These are phyloP conservation scores for roundworm (Caenorhabditis elegans) DNA, from an alignment of 1,140 invertebrate genomes.

Conservation along the genomic window WBcel235 BX284606.5:10183001-10183500, in stretches of 20 bases:
- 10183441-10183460: conserved; percentile 63
- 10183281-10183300: not conserved
- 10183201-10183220: conserved; percentile 46
- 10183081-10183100: not conserved
- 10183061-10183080: not conserved
- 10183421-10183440: conserved; percentile 59
- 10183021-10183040: too few species aligned
- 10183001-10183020: not conserved
- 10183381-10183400: conserved; percentile 50
- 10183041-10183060: not conserved
- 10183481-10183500: conserved; percentile 63
- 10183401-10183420: conserved; percentile 54
- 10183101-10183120: not conserved
- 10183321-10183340: conserved; percentile 39
- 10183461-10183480: conserved; percentile 59
- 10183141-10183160: conserved; percentile 65
- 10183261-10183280: not conserved
- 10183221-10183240: conserved; percentile 40
- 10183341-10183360: conserved; percentile 26
- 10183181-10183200: conserved; percentile 51
- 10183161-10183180: conserved; percentile 57
- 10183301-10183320: conserved; percentile 39
- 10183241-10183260: not conserved
- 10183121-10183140: conserved; percentile 56
- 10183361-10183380: conserved; percentile 56